A percentile compares a stretch with the other conserved stretches of the same genome.
Conservation (phyloP, 2,113 vertebrate species). For the Cyprinodon variegatus region DNA sequence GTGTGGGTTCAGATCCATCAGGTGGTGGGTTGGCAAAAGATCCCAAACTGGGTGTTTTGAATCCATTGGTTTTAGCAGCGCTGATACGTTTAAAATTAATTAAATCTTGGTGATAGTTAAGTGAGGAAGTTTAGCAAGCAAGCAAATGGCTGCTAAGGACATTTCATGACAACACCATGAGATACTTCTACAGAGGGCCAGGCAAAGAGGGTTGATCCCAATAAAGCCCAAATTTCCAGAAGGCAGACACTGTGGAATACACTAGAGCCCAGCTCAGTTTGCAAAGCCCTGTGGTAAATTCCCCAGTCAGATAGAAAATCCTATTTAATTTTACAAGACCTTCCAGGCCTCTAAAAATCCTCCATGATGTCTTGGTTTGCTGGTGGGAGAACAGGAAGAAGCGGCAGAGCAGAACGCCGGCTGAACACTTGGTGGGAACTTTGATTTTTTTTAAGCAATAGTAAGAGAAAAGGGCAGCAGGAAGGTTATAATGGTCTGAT, state of each 20-base stretch:
- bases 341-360: constrained; percentile 69
- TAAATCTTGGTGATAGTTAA: not conserved
- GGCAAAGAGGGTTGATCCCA: constrained; percentile 64
- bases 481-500: not conserved
- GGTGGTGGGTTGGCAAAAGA: not conserved
- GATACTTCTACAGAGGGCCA: constrained; percentile 64
- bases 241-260: constrained; percentile 60
- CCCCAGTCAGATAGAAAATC: constrained; percentile 78
- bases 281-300: constrained; percentile 74
- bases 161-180: constrained; percentile 69
- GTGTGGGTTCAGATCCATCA: not conserved
- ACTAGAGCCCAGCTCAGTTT: constrained; percentile 66
- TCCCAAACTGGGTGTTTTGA: not conserved
- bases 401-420: constrained; percentile 39
- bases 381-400: constrained; percentile 38
- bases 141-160: constrained; percentile 57
- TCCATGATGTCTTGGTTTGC: constrained; percentile 63
- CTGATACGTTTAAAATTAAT: not conserved
- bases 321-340: constrained; percentile 81
- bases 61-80: not conserved
- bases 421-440: constrained; percentile 36
- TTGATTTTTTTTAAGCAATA: constrained; percentile 31
- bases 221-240: constrained; percentile 73
- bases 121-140: not conserved
- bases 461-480: constrained; percentile 23